Base-by-base conservation (phyloP, 2,797 vertebrate genomes). In the Urocyon cinereoargenteus region DNA sequence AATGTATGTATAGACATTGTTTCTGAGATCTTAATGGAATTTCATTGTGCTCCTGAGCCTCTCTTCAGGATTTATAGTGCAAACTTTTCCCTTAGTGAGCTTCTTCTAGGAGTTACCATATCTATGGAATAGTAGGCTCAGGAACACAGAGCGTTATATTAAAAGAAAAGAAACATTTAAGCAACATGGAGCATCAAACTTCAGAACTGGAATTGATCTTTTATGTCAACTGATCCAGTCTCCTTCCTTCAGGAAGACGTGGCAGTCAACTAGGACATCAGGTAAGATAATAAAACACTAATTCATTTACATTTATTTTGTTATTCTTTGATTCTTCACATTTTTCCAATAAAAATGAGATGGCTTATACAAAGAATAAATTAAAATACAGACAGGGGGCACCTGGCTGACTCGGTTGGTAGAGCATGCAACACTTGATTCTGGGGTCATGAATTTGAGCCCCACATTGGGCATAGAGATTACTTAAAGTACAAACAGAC, bases 141-240 rank as follows among this genome's bases (percentile, higher is more conserved):
- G 79, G 66, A 93, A 31, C 55, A 92, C 55, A 86, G n/a, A 89
- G 15, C 95, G 49, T 72, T 28, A 85, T 16, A 64, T 90, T 81
- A 66, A 89, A 91, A 86, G 61, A n/a, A 73, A 87, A 84, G 16
- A 82, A 91, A 55, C 15, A 95, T 62, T 40, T 57, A 75, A 92
- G 28, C 45, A 86, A n/a, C 18, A 40, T 18, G 18, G 26, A 49
- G 24, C 28, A 49, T 77, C 55, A 82, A 28, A 91, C 57, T 70
- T 94, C 57, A 92, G 51, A 96, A 62, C 24, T 94, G 57, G 45
- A 94, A 90, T 87, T 90, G 62, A 34, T 22, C 53, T 82, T 82
- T 90, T 64, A 16, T 85, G 68, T 86, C 24, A 91, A 72, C 11
- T 83, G 51, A n/a, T 61, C n/a, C n/a, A 26, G 59, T 70, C 49